Percentiles rank a stretch among this genome's conserved stretches.
phyloP scores from a whole-genome alignment of 2,888 invertebrate genomes.

The Hydropsyche betteni region DNA sequence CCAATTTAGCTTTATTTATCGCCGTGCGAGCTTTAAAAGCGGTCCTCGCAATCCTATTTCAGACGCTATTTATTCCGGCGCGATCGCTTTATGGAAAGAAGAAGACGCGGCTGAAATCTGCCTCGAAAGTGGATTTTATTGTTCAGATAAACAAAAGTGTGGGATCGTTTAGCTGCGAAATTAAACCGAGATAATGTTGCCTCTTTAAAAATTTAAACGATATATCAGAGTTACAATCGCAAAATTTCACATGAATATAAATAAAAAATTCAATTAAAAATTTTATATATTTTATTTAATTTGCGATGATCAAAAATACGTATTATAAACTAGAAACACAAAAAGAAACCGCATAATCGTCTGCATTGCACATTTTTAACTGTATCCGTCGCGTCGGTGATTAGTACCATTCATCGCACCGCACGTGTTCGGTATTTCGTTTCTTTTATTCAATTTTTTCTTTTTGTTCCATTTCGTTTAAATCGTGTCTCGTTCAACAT shows the following conservation, averaged over 20 bases:
- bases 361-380: neutral
- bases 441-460: conserved; percentile 29
- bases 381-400: conserved; percentile 44
- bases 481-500: neutral
- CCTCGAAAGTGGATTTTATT: conserved; percentile 9
- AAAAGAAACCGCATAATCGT: too few relatives aligned
- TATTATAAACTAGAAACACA: neutral
- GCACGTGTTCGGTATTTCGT: conserved; percentile 20
- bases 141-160: neutral
- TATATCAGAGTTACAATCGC: too few relatives aligned
- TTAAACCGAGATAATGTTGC: neutral
- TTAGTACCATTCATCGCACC: conserved; percentile 47
- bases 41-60: conserved; percentile 22
- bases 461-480: too few relatives aligned
- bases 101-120: too few relatives aligned
- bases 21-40: conserved; percentile 35
- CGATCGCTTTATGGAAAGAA: too few relatives aligned
- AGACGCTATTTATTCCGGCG: conserved; percentile 1
- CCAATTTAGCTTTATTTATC: conserved; percentile 50
- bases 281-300: neutral
- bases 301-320: too few relatives aligned
- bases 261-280: neutral
- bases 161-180: neutral
- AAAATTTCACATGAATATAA: neutral
- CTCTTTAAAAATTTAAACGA: neutral